phyloP scores from a whole-genome alignment of 1,140 invertebrate genomes.

The Octopus sinensis region DNA sequence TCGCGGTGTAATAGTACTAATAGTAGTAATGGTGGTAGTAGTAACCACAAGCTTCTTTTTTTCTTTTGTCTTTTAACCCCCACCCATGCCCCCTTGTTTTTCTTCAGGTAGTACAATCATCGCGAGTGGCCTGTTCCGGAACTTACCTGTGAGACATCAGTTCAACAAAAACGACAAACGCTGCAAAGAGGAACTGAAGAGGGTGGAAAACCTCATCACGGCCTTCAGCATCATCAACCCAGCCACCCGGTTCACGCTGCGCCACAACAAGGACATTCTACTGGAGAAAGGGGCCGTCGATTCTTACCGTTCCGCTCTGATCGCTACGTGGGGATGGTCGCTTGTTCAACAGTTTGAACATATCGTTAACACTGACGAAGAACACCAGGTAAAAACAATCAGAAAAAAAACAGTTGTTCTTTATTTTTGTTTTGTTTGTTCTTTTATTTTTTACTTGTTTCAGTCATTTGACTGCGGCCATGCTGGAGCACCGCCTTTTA shows the following conservation, averaged over 20 bases:
- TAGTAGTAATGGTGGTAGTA: too few relatives aligned
- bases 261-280: slow-evolving; percentile 61
- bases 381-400: not conserved
- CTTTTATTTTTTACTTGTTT: not conserved
- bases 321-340: slow-evolving; percentile 57
- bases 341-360: slow-evolving; percentile 57
- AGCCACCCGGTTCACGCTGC: slow-evolving; percentile 58
- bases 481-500: not conserved
- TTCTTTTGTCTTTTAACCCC: too few relatives aligned
- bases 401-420: not conserved
- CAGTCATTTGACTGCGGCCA: not conserved
- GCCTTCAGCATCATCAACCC: slow-evolving; percentile 62
- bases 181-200: slow-evolving; percentile 64
- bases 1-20: too few relatives aligned
- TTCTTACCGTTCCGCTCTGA: slow-evolving; percentile 57
- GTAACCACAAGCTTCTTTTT: too few relatives aligned
- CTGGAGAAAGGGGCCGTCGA: slow-evolving; percentile 62
- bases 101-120: slow-evolving; percentile 64
- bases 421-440: too few relatives aligned
- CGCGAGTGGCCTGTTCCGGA: slow-evolving; percentile 64
- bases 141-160: slow-evolving; percentile 66
- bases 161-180: slow-evolving; percentile 60
- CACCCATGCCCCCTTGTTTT: too few relatives aligned
- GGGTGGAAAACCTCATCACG: slow-evolving; percentile 63
- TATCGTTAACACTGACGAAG: slow-evolving; percentile 38